Base-by-base conservation (phyloP, 2,113 vertebrate species). In the Shinisaurus crocodilurus region DNA sequence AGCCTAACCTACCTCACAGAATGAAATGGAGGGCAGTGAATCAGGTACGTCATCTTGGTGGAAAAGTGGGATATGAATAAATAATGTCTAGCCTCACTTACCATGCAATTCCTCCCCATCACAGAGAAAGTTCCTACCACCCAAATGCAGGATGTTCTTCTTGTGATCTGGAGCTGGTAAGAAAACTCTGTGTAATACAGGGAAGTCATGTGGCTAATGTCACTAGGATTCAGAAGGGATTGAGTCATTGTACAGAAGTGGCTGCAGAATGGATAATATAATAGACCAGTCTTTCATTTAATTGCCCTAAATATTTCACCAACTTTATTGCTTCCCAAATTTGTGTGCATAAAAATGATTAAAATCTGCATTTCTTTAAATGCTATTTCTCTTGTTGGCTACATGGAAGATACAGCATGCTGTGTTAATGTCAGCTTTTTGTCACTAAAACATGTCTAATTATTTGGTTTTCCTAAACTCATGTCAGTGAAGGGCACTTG, bases 311-410 rank as follows among this genome's bases (percentile, higher is more conserved):
- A 2, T 85, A n/a, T 50, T 20, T 32, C 43, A 45, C 15, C n/a
- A 16, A 72, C 8, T 76, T 67, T 91, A 6, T 32, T 90, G 90
- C 15, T 65, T 15, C 6, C 79, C 63, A 89, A 89, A 94, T 88
- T 0, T 16, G 1, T 82, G 34, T 87, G 6, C 79, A 10, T 2
- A 85, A 70, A 1, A 81, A 48, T 1, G 10, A 72, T 0, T 0
- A 54, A 48, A 86, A 37, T 13, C 48, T 27, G 43, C 5, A 50
- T 23, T 75, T 86, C n/a, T 50, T 8, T 40, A 83, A 91, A 82
- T 77, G 40, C 0, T 63, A 82, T 45, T 74, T 43, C 48, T 60
- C 5, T 2, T 82, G 43, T 5, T 50, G 77, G 3, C 18, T 86
- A 37, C 6, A 57, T 88, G 83, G 16, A 84, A 89, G 32, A 69